Evolutionary conservation across 2,113 vertebrate species (phyloP).

Genomic region (Alligator mississippiensis): DNA sequence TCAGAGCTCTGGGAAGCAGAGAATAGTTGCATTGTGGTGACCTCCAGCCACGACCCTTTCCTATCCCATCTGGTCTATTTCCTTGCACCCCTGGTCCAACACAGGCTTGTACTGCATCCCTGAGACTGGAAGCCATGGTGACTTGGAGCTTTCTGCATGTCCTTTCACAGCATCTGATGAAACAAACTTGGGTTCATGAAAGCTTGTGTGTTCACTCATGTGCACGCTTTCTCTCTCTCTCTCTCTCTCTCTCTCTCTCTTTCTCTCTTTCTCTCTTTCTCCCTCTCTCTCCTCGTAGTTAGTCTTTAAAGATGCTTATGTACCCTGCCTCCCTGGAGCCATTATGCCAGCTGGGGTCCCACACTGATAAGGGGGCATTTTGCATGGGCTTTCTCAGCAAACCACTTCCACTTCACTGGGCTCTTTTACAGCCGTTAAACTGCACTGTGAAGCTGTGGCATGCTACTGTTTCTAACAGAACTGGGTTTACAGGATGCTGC

Average conservation of each 20-base stretch:
- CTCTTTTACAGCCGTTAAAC: neutral
- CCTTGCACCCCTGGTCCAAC: neutral
- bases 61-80: neutral
- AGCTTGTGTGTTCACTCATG: too few species aligned
- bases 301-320: too few species aligned
- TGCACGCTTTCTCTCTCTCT: too few species aligned
- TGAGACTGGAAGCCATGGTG: neutral
- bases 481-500: neutral
- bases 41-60: neutral
- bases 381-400: neutral
- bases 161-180: too few species aligned
- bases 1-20: neutral
- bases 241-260: too few species aligned
- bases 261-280: too few species aligned
- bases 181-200: too few species aligned
- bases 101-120: neutral
- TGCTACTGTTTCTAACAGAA: neutral
- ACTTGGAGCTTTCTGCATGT: neutral
- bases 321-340: neutral
- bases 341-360: neutral
- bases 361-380: neutral
- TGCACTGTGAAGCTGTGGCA: neutral
- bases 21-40: rapidly evolving
- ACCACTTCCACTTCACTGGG: neutral
- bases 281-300: too few species aligned